phyloP scores from a whole-genome alignment of 2,113 vertebrate genomes.

The Hemicordylus capensis region DNA sequence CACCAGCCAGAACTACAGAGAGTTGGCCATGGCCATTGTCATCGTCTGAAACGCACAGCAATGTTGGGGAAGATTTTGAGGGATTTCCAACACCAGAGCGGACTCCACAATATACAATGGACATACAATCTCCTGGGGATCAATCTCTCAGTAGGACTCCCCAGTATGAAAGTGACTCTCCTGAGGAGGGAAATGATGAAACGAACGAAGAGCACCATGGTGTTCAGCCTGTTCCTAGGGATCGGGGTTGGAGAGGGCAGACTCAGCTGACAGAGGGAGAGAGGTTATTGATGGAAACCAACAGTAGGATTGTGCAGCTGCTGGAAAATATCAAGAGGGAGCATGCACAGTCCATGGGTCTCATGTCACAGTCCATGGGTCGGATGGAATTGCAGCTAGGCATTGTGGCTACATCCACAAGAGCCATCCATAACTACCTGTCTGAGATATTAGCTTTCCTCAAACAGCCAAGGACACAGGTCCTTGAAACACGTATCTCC shows the following conservation, averaged over 20 bases:
- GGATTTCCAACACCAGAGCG: constrained; percentile 74
- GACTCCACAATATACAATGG: constrained; percentile 75
- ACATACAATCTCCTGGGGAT: constrained; percentile 72
- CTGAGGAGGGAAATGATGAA: constrained; percentile 75
- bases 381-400: constrained; percentile 76
- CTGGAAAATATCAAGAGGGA: constrained; percentile 78
- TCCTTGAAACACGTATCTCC: constrained; percentile 76
- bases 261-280: constrained; percentile 75
- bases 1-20: constrained; percentile 75
- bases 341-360: constrained; percentile 77
- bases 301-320: constrained; percentile 78
- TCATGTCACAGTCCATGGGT: constrained; percentile 77
- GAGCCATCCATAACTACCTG: constrained; percentile 78
- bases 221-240: constrained; percentile 77
- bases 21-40: constrained; percentile 76
- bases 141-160: constrained; percentile 77
- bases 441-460: constrained; percentile 77
- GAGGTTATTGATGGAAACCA: constrained; percentile 76
- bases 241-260: constrained; percentile 78
- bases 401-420: constrained; percentile 79
- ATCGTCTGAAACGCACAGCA: constrained; percentile 75
- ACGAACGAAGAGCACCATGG: constrained; percentile 74
- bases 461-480: constrained; percentile 74
- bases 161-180: constrained; percentile 78
- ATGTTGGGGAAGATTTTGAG: constrained; percentile 77